Percentiles rank a stretch among this genome's conserved stretches.
phyloP scores from a whole-genome alignment of 2,797 vertebrate species.

The Fringilla coelebs region DNA sequence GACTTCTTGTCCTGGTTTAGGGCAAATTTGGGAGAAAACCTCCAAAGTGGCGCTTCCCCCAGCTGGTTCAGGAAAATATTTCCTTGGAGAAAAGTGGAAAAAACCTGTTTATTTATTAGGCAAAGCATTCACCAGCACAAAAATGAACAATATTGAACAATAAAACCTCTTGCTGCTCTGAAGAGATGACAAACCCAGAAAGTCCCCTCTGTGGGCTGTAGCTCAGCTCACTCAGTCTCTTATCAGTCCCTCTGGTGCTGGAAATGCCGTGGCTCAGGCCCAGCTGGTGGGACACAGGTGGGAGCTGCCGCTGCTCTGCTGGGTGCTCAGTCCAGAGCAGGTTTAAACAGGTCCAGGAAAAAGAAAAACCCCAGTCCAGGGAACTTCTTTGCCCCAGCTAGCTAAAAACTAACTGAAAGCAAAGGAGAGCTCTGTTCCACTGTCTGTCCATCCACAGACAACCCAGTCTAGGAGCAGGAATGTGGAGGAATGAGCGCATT shows the following conservation, averaged over 20 bases:
- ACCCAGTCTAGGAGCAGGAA: not conserved
- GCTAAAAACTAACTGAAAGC: not conserved
- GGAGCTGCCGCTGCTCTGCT: not conserved
- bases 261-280: not conserved
- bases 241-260: fast-evolving
- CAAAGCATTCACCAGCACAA: not conserved
- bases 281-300: not conserved
- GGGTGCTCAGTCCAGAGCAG: not conserved
- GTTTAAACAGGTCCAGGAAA: not conserved
- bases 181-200: not conserved
- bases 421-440: fast-evolving
- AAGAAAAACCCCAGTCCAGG: not conserved
- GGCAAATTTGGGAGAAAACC: not conserved
- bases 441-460: not conserved
- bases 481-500: not conserved
- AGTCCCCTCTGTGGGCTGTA: not conserved
- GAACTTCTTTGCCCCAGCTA: not conserved
- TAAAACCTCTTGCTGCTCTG: not conserved
- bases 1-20: not conserved
- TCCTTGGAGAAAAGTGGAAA: not conserved
- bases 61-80: not conserved
- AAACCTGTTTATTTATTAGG: not conserved
- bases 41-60: not conserved
- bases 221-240: not conserved
- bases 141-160: not conserved